Conservation (phyloP, 1,140 invertebrate species). For the Cyphomyrmex costatus region DNA sequence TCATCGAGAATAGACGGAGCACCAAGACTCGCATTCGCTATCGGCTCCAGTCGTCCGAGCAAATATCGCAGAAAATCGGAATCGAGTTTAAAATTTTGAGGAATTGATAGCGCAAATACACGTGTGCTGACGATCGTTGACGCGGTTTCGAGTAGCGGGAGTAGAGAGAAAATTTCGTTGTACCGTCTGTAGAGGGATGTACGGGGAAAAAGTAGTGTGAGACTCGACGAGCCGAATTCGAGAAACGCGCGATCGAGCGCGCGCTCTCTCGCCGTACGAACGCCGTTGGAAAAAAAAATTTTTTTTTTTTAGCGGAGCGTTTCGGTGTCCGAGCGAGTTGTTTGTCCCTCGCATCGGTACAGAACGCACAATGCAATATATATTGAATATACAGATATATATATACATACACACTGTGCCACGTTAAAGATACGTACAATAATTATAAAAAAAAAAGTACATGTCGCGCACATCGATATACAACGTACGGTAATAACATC, state of each 20-base stretch:
- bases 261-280: constrained; percentile 52
- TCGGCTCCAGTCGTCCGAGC: constrained; percentile 29
- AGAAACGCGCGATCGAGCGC: constrained; percentile 1
- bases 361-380: constrained; percentile 73
- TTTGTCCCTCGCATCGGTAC: constrained; percentile 56
- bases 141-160: constrained; percentile 1
- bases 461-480: constrained; percentile 63
- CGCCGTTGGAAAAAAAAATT: not conserved
- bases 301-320: not conserved
- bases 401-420: constrained; percentile 65
- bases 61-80: not conserved
- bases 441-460: constrained; percentile 39
- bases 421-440: constrained; percentile 64
- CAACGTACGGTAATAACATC: constrained; percentile 74
- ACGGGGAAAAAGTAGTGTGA: constrained; percentile 17
- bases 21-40: not conserved
- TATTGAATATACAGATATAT: constrained; percentile 67
- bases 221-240: constrained; percentile 44
- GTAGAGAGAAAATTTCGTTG: constrained; percentile 19
- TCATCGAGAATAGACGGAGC: constrained; percentile 10
- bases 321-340: constrained; percentile 35
- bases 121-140: constrained; percentile 17
- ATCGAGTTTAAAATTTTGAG: constrained; percentile 25
- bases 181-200: not conserved
- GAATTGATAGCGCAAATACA: constrained; percentile 19